phyloP scores from a whole-genome alignment of 2,113 vertebrate genomes.

The Pollimyrus isidori region DNA sequence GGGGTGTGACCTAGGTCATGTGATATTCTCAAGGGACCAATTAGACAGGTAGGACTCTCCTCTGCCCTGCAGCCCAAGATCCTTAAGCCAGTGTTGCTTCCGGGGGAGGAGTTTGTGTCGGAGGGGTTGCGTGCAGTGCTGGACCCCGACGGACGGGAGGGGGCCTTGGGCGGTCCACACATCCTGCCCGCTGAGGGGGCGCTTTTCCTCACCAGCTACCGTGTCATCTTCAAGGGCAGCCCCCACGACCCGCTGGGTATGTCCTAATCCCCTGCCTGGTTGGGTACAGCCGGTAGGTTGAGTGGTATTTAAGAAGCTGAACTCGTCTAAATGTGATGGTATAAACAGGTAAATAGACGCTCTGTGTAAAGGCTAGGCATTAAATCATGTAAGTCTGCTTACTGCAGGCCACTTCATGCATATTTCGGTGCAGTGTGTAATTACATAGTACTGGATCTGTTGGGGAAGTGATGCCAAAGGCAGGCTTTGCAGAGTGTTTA shows the following conservation, averaged over 20 bases:
- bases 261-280: not conserved
- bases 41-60: not conserved
- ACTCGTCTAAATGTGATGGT: not conserved
- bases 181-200: constrained; percentile 96
- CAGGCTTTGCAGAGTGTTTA: not conserved
- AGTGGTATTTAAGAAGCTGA: not conserved
- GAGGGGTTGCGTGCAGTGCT: constrained; percentile 89
- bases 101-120: constrained; percentile 87
- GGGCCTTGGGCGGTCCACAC: constrained; percentile 85
- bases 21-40: not conserved
- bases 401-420: not conserved
- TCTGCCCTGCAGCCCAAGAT: constrained; percentile 78
- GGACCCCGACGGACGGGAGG: constrained; percentile 89
- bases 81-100: constrained; percentile 80
- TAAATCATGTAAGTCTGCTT: not conserved
- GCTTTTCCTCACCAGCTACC: constrained; percentile 91
- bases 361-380: not conserved
- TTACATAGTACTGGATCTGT: not conserved
- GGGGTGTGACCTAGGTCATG: not conserved
- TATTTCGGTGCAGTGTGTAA: not conserved
- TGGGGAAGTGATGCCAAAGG: not conserved
- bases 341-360: not conserved
- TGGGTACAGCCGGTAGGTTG: not conserved
- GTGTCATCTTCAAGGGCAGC: constrained; percentile 91
- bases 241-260: constrained; percentile 90